Evolutionary conservation across 2,888 invertebrate species (phyloP).

Genomic region (Mythimna pallens): DNA sequence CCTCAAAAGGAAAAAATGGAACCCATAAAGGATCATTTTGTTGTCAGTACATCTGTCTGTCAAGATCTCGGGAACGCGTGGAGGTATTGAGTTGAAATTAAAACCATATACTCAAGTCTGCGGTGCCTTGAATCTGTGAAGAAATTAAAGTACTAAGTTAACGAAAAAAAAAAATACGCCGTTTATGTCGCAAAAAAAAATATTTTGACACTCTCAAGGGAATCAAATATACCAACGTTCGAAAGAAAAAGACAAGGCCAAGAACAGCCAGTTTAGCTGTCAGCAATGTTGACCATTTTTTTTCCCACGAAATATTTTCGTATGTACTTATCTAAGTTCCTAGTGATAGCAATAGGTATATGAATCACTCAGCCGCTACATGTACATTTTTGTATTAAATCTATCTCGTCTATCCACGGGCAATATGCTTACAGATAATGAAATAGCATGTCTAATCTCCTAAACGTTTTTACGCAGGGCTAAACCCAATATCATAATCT

Average conservation of each 20-base stretch:
- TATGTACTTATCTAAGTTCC: not conserved
- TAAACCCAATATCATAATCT: not conserved
- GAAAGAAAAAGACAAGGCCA: not conserved
- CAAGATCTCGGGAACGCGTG: too few relatives aligned
- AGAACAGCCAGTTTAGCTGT: not conserved
- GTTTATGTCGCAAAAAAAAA: too few relatives aligned
- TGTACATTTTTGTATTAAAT: not conserved
- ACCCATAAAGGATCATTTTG: too few relatives aligned
- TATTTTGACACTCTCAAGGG: too few relatives aligned
- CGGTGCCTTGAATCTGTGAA: too few relatives aligned
- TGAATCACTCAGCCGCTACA: not conserved
- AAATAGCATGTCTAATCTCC: not conserved
- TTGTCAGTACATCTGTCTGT: too few relatives aligned
- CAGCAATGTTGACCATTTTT: not conserved
- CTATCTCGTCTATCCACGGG: not conserved
- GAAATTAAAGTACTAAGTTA: too few relatives aligned
- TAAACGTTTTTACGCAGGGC: conserved; percentile 8
- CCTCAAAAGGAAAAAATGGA: too few relatives aligned
- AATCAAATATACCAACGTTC: not conserved
- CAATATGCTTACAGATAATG: conserved; percentile 17
- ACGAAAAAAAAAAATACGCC: too few relatives aligned
- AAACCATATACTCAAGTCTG: too few relatives aligned
- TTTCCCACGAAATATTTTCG: not conserved
- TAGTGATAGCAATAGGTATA: conserved; percentile 1
- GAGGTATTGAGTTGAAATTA: too few relatives aligned